Evolutionary conservation across 2,797 vertebrate species (phyloP), one percentile per base, ranked within the genome.

Genomic region (Babyrousa celebensis): DNA sequence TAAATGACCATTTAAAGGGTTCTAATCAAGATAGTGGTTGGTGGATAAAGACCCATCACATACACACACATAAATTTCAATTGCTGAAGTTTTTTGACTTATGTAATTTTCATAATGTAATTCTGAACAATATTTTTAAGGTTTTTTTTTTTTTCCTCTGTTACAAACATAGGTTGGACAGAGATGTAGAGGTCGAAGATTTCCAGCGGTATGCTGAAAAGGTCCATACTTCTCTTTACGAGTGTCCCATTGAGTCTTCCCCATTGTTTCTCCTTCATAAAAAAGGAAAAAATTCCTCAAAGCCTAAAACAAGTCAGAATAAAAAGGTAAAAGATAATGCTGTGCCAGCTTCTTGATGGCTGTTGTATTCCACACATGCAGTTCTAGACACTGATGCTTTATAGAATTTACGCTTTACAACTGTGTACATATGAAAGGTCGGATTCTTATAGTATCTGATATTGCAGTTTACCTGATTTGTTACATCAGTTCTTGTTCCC

Each of bases 171-270:
- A 99, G 99, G 98, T 97, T 99, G 98, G 99, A 99, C 95, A 99
- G 98, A 98, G 99, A 99, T 97, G 99, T 99, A 95, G 99, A 99
- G 96, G 99, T 99, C 0, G 99, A 99, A 98, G 99, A 99, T 98
- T 99, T 99, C 98, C 99, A 99, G 97, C 99, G 98, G 83, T 99
- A 99, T 94, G 91, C 98, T n/a, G 99, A 99, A 94, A 99, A 99
- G 85, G 98, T 99, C 85, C 99, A 99, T 48, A 97, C 98, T 7
- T 99, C 99, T 54, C 98, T 99, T 63, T 99, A 99, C 96, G 99
- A 99, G 95, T 99, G 99, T 93, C 99, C 99, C 18, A 97, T 99
- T 92, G 99, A 99, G 97, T 98, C 97, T n/a, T 98, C 99, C 70
- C 99, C 99, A 5, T 97, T 99, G 95, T 98, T 99, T 86, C 98